These are phyloP conservation scores for Delphinus delphis DNA, from an alignment of 2,113 vertebrate species.

Conservation along the genomic window DNA sequence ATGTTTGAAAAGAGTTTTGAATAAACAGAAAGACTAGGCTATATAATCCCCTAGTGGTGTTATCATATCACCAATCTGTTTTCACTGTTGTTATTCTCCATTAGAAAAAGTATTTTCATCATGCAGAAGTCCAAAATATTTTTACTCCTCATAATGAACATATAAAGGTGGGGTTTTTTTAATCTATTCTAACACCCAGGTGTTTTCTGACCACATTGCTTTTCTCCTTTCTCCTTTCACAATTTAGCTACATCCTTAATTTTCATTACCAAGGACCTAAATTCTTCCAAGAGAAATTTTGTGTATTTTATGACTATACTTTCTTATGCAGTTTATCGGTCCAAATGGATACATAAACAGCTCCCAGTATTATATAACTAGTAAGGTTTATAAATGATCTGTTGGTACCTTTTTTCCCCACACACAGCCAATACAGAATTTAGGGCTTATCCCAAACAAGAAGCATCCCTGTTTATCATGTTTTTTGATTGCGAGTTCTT, in stretches of 20 bases:
- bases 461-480: background rate
- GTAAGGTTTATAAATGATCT: background rate
- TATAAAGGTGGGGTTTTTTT: background rate
- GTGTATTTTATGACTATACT: background rate
- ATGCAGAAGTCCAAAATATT: background rate
- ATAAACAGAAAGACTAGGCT: background rate
- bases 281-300: background rate
- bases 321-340: background rate
- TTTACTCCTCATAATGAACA: conserved; percentile 12
- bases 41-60: background rate
- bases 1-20: background rate
- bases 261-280: background rate
- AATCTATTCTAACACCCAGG: background rate
- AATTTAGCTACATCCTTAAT: background rate
- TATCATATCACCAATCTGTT: background rate
- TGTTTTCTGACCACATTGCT: background rate
- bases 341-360: background rate
- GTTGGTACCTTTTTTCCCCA: background rate
- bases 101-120: background rate
- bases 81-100: background rate
- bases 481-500: background rate
- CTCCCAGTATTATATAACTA: background rate
- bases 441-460: background rate
- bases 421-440: background rate
- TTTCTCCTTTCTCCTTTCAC: background rate